Base-by-base conservation (phyloP, 2,888 invertebrate genomes). In the Craniophora ligustri region DNA sequence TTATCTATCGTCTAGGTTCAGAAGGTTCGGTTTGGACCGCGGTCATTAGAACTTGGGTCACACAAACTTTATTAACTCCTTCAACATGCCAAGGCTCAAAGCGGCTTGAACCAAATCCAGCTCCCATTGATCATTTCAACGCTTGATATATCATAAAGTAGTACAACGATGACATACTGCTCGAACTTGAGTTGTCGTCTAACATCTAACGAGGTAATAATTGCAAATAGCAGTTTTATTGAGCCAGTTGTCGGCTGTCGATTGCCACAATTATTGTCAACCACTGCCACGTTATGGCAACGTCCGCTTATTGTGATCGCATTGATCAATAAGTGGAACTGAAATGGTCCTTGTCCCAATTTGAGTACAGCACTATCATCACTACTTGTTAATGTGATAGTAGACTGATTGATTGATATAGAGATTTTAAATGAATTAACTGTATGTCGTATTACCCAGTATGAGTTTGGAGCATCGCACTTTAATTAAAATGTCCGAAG, bases 301-400 rank as follows among this genome's bases (percentile, higher is more conserved):
- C 87, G 89, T 91, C 89, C 89, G 91, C 85, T 86, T 85, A 91
- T 91, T 90, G 91, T 91, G 79, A 80, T 79, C 85, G 78, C 73
- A 75, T 82, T 86, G 83, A 84, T 79, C 84, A 84, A 72, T 81
- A 83, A 84, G 76, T 84, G 82, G 80, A 81, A 81, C 82, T 76
- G 72, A 75, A 67, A 49, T 67, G 75, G 79, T 77, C 85, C 86
- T 89, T 88, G 89, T 81, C 81, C 88, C 73, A 85, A 84, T 87
- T 88, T 80, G 73, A 46, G 61, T 65, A 61, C 46, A 70, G 50
- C 55, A 67, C 72, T 64, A 61, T 62, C 75, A 68, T 71, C 65
- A 59, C 16, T 40, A 39, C 26, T 64, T 5, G 62, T 54, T 61
- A 45, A 64, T 61, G 44, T 64, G 41, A 64, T 45, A 67, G 54